Percentiles rank a stretch among this genome's conserved stretches.
phyloP scores from a whole-genome alignment of 2,113 vertebrate species.

The Osmerus mordax region DNA sequence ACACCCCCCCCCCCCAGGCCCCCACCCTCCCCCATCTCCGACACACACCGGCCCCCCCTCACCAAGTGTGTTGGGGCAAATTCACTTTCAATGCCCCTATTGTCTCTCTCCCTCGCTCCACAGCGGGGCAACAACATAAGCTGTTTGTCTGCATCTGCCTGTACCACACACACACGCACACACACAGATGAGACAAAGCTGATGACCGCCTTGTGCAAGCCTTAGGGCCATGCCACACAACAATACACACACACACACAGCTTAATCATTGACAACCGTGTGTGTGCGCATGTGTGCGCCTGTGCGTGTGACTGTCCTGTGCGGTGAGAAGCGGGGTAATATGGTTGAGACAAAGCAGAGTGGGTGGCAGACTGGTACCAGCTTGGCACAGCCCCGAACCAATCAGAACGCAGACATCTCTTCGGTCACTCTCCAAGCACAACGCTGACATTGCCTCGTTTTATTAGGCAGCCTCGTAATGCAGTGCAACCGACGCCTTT shows the following conservation, averaged over 20 bases:
- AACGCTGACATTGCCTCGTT: too few species aligned
- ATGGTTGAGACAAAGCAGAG: constrained; percentile 24
- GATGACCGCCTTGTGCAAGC: not conserved
- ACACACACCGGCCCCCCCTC: not conserved
- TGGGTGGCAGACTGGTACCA: constrained; percentile 27
- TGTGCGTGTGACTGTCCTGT: constrained; percentile 19
- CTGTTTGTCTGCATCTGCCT: not conserved
- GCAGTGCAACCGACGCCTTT: too few species aligned
- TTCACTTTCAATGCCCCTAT: constrained; percentile 38
- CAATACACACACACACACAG: not conserved
- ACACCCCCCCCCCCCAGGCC: not conserved
- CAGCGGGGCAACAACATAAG: constrained; percentile 20
- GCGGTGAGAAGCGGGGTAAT: constrained; percentile 25
- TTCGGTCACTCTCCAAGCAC: too few species aligned
- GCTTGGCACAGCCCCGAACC: constrained; percentile 1
- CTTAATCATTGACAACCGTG: constrained; percentile 39
- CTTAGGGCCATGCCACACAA: not conserved
- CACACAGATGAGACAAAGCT: not conserved
- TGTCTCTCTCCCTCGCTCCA: constrained; percentile 37
- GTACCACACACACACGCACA: not conserved
- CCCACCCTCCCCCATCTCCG: not conserved
- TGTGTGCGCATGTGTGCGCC: not conserved
- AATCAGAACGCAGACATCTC: too few species aligned
- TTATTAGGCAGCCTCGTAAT: too few species aligned
- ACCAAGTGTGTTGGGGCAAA: constrained; percentile 30